Evolutionary conservation across 2,888 invertebrate species (phyloP).

Genomic region (Polydesmus complanatus): DNA sequence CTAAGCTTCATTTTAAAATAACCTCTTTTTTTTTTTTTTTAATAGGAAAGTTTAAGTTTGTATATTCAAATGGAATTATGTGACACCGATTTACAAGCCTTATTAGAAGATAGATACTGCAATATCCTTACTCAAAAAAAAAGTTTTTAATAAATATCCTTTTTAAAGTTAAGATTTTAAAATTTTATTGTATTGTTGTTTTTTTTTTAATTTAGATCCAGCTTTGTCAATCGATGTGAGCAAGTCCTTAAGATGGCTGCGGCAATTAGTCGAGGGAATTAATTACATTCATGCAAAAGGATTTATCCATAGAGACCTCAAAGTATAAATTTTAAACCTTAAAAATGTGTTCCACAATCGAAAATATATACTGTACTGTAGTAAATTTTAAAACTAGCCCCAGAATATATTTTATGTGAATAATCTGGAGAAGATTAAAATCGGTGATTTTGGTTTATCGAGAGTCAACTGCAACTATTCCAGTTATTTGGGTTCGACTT

Average conservation of each 20-base stretch:
- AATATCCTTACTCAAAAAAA: too few relatives aligned
- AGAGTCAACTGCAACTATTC: conserved; percentile 1
- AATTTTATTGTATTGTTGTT: too few relatives aligned
- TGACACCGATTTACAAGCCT: not conserved
- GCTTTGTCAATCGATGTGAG: not conserved
- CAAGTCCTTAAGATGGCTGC: too few relatives aligned
- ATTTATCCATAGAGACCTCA: conserved; percentile 4
- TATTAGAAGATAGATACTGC: not conserved
- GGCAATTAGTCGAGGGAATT: conserved; percentile 1
- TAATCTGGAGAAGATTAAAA: conserved; percentile 4
- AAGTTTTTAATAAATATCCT: too few relatives aligned
- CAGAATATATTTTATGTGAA: conserved; percentile 12
- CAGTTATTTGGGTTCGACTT: too few relatives aligned
- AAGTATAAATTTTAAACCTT: not conserved
- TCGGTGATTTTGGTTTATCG: conserved; percentile 15
- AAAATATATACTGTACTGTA: not conserved
- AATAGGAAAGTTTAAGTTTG: too few relatives aligned
- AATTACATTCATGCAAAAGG: not conserved
- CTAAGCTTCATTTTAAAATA: too few relatives aligned
- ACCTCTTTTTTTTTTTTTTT: too few relatives aligned
- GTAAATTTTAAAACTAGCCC: conserved; percentile 1
- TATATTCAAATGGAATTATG: conserved; percentile 8
- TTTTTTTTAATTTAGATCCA: too few relatives aligned
- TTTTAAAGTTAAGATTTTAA: too few relatives aligned
- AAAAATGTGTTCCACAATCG: not conserved